Evolutionary conservation across 1,140 invertebrate genomes (phyloP).

Genomic region (Bombus fervidus): DNA sequence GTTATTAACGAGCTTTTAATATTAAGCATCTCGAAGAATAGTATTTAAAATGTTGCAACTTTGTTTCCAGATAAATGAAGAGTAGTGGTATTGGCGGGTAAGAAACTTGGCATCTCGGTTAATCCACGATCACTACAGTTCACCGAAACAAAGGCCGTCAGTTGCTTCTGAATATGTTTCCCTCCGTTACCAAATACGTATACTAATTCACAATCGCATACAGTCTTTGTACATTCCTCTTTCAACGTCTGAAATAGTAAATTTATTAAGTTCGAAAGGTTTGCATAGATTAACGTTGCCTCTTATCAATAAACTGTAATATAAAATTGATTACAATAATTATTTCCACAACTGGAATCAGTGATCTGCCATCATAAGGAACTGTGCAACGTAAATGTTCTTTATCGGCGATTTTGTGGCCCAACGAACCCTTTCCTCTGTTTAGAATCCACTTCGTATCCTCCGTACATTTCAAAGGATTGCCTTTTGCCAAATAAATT

Average conservation of each 20-base stretch:
- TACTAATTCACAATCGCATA: constrained; percentile 78
- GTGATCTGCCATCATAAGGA: constrained; percentile 81
- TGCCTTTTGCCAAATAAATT: constrained; percentile 77
- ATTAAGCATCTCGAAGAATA: not conserved
- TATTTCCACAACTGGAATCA: constrained; percentile 83
- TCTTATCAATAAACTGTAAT: constrained; percentile 8
- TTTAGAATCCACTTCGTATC: constrained; percentile 84
- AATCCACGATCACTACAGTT: constrained; percentile 84
- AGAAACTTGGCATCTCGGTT: constrained; percentile 80
- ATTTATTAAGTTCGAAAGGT: not conserved
- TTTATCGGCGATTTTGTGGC: constrained; percentile 81
- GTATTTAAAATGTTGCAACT: constrained; percentile 66
- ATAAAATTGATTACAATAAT: constrained; percentile 77
- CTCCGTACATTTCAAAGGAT: constrained; percentile 84
- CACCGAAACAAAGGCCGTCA: constrained; percentile 82
- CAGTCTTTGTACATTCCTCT: constrained; percentile 73
- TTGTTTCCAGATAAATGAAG: constrained; percentile 83
- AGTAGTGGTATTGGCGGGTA: constrained; percentile 84
- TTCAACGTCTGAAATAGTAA: constrained; percentile 69
- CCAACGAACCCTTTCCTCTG: constrained; percentile 73
- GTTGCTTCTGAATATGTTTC: constrained; percentile 75
- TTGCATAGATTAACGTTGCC: not conserved
- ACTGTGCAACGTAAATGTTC: constrained; percentile 81
- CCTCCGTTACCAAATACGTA: constrained; percentile 79
- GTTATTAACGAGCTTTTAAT: too few species aligned